Base-by-base conservation (phyloP, 1,140 invertebrate species). In the Fopius arisanus region DNA sequence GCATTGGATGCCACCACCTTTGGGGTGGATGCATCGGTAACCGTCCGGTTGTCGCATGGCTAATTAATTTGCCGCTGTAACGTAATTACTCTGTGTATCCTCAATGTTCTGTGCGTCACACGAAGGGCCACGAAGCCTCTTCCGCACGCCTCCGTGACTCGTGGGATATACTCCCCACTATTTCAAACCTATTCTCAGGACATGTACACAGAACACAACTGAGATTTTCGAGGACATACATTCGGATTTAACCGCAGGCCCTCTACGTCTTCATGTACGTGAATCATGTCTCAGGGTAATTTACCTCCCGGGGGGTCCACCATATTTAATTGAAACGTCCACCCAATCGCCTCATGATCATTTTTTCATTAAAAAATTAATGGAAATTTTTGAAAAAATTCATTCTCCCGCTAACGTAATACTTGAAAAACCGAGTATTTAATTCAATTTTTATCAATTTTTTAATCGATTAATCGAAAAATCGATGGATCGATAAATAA, bases 31-130 rank as follows among this genome's bases (percentile, higher is more conserved):
- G 77, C 77, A 83, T 80, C 76, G 79, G 78, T 83, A 82, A 80
- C 80, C 78, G 51, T 73, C 67, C 70, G 74, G 78, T 82, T 78
- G 78, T 78, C 77, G 78, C 75, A 70, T 79, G 79, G 79, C 80
- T 82, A 82, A 83, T 83, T 83, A 83, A 83, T 83, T 83, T 80
- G 77, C 79, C 80, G 78, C 78, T 19, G 78, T 82, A 82, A 82
- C 79, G 79, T 82, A 82, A 83, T 83, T 83, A 83, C 81, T 81
- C 76, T 63, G 66, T 74, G 75, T 65, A 77, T 68, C 40, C 59
- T 65, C 33, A 65, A 62, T 40, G 59, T 72, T 40, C 65, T 33
- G 40, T 40, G 70, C 29, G 59, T 72, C 54, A 41, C 59, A 28
- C 23, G 59, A 72, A 43, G 48, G 48, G 9, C 48, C 48, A 19